Percentiles rank a stretch among this genome's conserved stretches.
phyloP scores from a whole-genome alignment of 37 sponge, comb jelly and placozoan genomes.

The Ianthella basta region DNA sequence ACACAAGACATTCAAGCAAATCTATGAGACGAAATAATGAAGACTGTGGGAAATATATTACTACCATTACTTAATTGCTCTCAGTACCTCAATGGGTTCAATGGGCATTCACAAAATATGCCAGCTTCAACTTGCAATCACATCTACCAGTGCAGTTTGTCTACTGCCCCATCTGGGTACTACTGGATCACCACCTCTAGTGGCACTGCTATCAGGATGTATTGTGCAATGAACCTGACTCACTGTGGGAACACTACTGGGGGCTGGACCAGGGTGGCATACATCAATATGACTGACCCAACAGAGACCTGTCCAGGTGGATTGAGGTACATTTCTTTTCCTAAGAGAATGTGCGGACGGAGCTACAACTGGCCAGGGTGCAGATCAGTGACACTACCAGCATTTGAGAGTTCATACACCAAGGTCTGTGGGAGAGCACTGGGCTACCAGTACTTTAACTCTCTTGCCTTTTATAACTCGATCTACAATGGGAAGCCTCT shows the following conservation, averaged over 20 bases:
- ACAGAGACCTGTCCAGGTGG: background rate
- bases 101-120: no score
- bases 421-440: slow-evolving; percentile 11
- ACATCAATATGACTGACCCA: slow-evolving; percentile 43
- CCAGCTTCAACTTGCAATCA: no score
- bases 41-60: no score
- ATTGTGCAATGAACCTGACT: background rate
- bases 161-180: background rate
- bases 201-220: background rate
- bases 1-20: no score
- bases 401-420: background rate
- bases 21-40: no score
- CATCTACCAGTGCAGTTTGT: slow-evolving; percentile 15
- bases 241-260: background rate
- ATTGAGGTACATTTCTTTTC: background rate
- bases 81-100: no score
- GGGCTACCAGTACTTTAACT: background rate
- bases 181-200: slow-evolving; percentile 8
- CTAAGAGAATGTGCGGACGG: slow-evolving; percentile 16
- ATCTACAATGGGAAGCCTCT: background rate
- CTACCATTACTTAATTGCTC: no score
- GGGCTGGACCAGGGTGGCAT: slow-evolving; percentile 40
- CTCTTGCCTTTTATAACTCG: slow-evolving; percentile 9
- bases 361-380: background rate
- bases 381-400: background rate